phyloP scores from a whole-genome alignment of 2,113 vertebrate genomes.

The Pteropus alecto region DNA sequence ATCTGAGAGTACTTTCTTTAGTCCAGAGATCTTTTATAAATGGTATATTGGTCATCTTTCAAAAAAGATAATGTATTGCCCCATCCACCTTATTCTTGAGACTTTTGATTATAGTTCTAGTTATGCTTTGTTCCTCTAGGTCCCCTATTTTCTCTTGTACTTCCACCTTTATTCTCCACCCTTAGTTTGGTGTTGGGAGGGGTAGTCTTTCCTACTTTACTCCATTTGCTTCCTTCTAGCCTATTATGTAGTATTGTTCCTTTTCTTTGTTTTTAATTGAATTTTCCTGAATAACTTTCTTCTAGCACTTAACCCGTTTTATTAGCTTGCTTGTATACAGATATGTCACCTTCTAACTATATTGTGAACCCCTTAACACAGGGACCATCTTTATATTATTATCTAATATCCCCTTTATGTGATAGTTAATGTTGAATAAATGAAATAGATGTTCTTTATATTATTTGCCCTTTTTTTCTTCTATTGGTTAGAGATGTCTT shows the following conservation, averaged over 20 bases:
- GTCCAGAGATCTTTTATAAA: not conserved
- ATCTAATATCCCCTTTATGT: not conserved
- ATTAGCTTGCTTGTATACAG: conserved; percentile 3
- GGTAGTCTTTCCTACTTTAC: not conserved
- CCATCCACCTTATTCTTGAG: not conserved
- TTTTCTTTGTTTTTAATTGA: not conserved
- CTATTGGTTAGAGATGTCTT: not conserved
- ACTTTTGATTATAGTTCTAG: not conserved
- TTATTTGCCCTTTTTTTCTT: not conserved
- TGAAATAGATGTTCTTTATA: conserved; percentile 26
- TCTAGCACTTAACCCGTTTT: not conserved
- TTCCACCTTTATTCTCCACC: not conserved
- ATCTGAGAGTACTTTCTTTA: not conserved
- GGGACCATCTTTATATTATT: not conserved
- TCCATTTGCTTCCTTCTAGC: not conserved
- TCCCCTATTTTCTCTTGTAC: not conserved
- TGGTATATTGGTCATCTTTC: not conserved
- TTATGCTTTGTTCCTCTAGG: not conserved
- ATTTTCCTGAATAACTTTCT: not conserved
- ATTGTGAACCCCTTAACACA: not conserved
- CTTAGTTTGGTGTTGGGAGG: not conserved
- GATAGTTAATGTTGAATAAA: not conserved
- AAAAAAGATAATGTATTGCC: not conserved
- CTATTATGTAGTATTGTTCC: not conserved
- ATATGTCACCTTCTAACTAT: not conserved